phyloP scores from a whole-genome alignment of 2,113 vertebrate species.

The Trogon surrucura region DNA sequence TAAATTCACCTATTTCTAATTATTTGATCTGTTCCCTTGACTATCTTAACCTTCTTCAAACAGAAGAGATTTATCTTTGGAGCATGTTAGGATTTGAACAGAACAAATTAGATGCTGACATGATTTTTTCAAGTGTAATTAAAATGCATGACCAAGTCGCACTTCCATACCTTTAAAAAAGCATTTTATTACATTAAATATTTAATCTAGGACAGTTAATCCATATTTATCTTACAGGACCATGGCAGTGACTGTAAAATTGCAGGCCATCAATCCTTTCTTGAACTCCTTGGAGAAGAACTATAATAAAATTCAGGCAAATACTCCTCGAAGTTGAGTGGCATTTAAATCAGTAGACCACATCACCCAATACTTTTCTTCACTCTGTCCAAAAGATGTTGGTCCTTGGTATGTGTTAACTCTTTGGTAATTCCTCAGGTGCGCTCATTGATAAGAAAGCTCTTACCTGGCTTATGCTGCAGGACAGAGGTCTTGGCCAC shows the following conservation, averaged over 20 bases:
- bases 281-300: neutral
- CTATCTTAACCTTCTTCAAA: slow-evolving; percentile 22
- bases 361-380: neutral
- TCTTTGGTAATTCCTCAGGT: accelerated
- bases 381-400: neutral
- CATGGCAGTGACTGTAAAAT: neutral
- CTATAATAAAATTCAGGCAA: neutral
- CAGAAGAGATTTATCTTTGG: slow-evolving; percentile 7
- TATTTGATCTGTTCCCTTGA: slow-evolving; percentile 14
- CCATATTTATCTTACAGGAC: neutral
- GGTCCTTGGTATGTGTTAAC: neutral
- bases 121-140: neutral
- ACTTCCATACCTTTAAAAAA: slow-evolving; percentile 11
- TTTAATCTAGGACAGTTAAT: slow-evolving; percentile 22
- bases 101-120: slow-evolving; percentile 19
- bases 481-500: neutral
- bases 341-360: neutral
- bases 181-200: slow-evolving; percentile 17
- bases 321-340: neutral
- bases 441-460: neutral
- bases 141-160: neutral
- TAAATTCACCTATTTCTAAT: slow-evolving; percentile 8
- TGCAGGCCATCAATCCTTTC: neutral
- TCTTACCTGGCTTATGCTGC: neutral
- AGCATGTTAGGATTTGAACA: neutral